phyloP scores from a whole-genome alignment of 2,888 invertebrate species.

The Phaedon cochleariae region DNA sequence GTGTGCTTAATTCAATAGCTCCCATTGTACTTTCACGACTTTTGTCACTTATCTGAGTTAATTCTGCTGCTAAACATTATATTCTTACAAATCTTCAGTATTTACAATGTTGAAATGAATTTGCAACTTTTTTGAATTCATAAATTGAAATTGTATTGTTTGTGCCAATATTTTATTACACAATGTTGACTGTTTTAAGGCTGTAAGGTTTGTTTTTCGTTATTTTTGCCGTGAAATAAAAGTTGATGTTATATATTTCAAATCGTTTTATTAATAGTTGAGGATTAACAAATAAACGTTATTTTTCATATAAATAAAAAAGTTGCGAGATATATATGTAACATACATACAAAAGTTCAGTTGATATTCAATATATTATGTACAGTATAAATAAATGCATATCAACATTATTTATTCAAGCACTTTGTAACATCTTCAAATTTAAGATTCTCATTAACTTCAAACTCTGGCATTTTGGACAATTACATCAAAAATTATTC shows the following conservation, averaged over 20 bases:
- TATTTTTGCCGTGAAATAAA: conserved; percentile 60
- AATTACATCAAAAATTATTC: conserved; percentile 6
- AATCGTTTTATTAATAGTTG: conserved; percentile 24
- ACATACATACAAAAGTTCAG: conserved; percentile 31
- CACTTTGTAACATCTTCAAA: conserved; percentile 13
- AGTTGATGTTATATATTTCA: conserved; percentile 46
- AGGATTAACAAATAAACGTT: conserved; percentile 23
- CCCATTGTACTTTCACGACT: no score
- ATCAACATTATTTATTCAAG: conserved; percentile 27
- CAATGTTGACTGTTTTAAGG: conserved; percentile 22
- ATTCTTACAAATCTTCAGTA: no score
- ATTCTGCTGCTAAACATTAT: no score
- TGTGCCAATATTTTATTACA: conserved; percentile 15
- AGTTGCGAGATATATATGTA: conserved; percentile 23
- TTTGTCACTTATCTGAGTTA: no score
- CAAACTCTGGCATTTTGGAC: background rate
- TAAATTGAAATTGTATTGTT: background rate
- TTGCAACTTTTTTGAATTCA: background rate
- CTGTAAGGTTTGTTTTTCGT: conserved; percentile 41
- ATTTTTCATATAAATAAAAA: conserved; percentile 30
- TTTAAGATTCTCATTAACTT: background rate
- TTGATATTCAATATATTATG: conserved; percentile 26
- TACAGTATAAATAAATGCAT: conserved; percentile 34
- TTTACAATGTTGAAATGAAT: no score
- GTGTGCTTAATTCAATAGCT: no score